These are phyloP conservation scores for Philereme vetulata DNA, from an alignment of 2,888 invertebrate genomes.

Conservation along the genomic window DNA sequence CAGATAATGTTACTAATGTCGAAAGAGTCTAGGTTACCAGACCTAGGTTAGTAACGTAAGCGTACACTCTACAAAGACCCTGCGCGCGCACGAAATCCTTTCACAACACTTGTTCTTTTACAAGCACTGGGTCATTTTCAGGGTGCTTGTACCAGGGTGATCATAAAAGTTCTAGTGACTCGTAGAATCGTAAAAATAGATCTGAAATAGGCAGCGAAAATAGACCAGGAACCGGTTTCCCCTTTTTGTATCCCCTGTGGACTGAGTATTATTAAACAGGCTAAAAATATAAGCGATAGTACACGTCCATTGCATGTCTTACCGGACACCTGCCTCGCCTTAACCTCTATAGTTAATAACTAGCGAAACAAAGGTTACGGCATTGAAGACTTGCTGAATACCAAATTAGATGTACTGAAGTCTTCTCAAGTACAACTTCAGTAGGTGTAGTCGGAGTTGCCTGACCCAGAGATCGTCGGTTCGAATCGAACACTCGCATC, in stretches of 20 bases:
- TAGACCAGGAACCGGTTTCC: constrained; percentile 54
- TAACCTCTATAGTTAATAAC: constrained; percentile 46
- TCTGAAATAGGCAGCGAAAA: constrained; percentile 41
- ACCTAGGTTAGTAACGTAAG: constrained; percentile 21
- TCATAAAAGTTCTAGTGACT: background rate
- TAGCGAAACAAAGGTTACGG: constrained; percentile 31
- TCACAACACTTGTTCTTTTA: no score
- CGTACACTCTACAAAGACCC: background rate
- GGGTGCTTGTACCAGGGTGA: no score
- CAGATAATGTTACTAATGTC: constrained; percentile 45
- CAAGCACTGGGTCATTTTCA: no score
- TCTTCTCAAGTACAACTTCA: constrained; percentile 11
- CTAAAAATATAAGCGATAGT: constrained; percentile 67
- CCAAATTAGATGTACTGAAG: background rate
- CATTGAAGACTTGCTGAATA: constrained; percentile 13
- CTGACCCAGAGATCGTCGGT: background rate
- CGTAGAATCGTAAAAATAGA: constrained; percentile 8
- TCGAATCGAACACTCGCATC: background rate
- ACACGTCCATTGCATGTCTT: constrained; percentile 57
- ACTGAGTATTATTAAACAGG: constrained; percentile 51
- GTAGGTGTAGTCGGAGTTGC: background rate
- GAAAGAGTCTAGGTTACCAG: constrained; percentile 37
- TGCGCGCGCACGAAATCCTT: background rate
- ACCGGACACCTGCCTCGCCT: constrained; percentile 62
- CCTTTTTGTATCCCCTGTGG: constrained; percentile 41